Evolutionary conservation across 2,888 invertebrate species (phyloP), one percentile per base, ranked within the genome.

Genomic region (Rotaria macrura): DNA sequence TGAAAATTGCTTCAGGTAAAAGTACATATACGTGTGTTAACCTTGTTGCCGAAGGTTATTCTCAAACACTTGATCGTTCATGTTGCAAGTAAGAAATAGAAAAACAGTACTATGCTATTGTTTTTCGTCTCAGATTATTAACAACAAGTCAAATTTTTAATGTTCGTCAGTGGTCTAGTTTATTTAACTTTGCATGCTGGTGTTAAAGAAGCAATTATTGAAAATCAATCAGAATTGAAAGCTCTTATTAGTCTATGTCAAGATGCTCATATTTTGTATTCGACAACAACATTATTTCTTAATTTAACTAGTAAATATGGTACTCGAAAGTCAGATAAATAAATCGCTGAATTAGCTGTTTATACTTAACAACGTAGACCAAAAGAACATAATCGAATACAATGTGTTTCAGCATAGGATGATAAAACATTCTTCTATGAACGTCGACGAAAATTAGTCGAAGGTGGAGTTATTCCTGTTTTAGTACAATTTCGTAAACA

Each of bases 281-380:
- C 65, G 17, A 79, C 84, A 25, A 72, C 87, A 83, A 85, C 96
- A 1, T 96, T 97, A 25, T 93, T 99, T 87, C 97, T 97, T 0
- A 99, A 99, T 91, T 92, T 99, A 34, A 95, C 96, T 89, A 99
- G 99, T 92, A 96, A 96, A 6, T 98, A 97, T 90, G 98, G 99
- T 88, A 97, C 97, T 90, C 96, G 97, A 90, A 97, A 97, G 90
- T 91, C 97, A 0, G 93, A 96, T 89, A 97, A 97, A 6, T 99
- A 99, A 92, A 94, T 99, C 95, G 90, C 97, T 34, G 97, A 99
- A 91, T 92, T 99, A 87, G 99, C 99, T 0, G 97, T 98, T 92
- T 99, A 97, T 92, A 96, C 99, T 3, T 99, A 99, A 91, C 97
- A 98, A 89, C 99, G 99, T 91, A 95, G 99, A 88, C 99, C 99